Percentiles rank a stretch among this genome's conserved stretches.
phyloP scores from a whole-genome alignment of 2,888 invertebrate species.

The Anoplius nigerrimus region DNA sequence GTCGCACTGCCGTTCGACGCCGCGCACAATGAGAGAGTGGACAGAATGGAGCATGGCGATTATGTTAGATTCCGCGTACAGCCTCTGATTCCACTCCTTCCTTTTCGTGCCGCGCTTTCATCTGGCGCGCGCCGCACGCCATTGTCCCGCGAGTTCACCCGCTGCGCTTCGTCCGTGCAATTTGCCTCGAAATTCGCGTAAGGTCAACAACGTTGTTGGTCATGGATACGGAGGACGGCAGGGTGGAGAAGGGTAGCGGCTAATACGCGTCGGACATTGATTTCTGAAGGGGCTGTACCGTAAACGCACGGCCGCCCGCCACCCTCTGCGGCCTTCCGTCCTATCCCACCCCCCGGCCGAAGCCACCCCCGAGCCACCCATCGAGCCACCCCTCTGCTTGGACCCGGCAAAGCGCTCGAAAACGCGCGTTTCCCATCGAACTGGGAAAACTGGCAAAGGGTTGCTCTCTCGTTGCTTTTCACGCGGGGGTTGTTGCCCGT shows the following conservation, averaged over 20 bases:
- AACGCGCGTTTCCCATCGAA: constrained; percentile 61
- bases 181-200: constrained; percentile 6
- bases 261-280: constrained; percentile 51
- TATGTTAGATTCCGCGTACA: too few species aligned
- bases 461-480: constrained; percentile 57
- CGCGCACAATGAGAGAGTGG: too few species aligned
- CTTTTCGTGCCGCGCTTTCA: not conserved
- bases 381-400: not conserved
- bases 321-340: constrained; percentile 4
- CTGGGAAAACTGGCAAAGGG: constrained; percentile 64
- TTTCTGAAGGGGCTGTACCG: constrained; percentile 60
- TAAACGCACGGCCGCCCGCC: constrained; percentile 54
- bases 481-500: constrained; percentile 43
- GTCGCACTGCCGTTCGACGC: too few species aligned
- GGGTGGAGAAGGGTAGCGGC: constrained; percentile 24
- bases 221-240: not conserved
- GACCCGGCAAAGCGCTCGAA: constrained; percentile 52
- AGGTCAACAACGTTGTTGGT: not conserved
- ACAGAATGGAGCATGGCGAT: too few species aligned
- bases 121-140: not conserved
- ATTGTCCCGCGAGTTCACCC: not conserved
- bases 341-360: not conserved
- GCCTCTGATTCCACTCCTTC: not conserved
- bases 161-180: not conserved
- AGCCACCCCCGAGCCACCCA: too few species aligned